Evolutionary conservation across 2,888 invertebrate genomes (phyloP).

Genomic region (Latrodectus hesperus): DNA sequence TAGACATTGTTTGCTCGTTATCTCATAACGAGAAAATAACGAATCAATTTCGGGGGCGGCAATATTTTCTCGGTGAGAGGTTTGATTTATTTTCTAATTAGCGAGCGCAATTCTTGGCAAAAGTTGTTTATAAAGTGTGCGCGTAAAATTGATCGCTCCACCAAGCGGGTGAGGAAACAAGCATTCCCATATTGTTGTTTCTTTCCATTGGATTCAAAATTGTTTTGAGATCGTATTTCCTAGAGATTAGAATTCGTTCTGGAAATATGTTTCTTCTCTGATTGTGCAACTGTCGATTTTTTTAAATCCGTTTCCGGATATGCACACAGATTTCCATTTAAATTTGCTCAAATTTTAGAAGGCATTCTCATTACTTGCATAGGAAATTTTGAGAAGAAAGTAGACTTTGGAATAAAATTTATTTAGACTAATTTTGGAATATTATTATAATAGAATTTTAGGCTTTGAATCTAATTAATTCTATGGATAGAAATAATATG

Average conservation of each 20-base stretch:
- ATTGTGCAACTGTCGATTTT: no score
- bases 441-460: no score
- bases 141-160: neutral
- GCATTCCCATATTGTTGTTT: neutral
- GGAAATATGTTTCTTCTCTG: no score
- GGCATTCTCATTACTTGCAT: no score
- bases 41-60: neutral
- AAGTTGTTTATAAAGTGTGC: neutral
- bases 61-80: neutral
- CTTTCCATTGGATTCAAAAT: neutral
- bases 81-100: slow-evolving; percentile 58
- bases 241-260: neutral
- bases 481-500: no score
- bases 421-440: no score
- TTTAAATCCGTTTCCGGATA: no score
- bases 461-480: no score
- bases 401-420: no score
- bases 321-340: no score
- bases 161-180: neutral
- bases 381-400: no score
- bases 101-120: slow-evolving; percentile 6
- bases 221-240: neutral
- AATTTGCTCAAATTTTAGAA: no score
- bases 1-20: slow-evolving; percentile 2
- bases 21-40: neutral